Base-by-base conservation (phyloP, 2,113 vertebrate genomes). In the Leiothrix lutea region DNA sequence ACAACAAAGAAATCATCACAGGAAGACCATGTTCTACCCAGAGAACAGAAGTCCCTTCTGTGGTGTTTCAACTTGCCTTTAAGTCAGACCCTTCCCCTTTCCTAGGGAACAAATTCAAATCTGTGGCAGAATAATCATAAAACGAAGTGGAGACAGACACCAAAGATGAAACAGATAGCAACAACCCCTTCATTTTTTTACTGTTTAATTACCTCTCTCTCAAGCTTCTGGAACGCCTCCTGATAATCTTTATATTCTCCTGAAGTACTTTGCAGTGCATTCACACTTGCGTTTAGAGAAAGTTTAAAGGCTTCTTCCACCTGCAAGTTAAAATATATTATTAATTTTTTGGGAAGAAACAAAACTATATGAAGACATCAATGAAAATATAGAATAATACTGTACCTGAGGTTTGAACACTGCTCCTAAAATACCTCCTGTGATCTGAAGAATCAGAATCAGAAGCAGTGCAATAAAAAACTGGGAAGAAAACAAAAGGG, bases 401-500 rank as follows among this genome's bases (percentile, higher is more conserved):
- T 50, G 20, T 87, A 98, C 98, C 97, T 98, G 22, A 78, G 97
- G 56, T 93, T 54, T 97, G 81, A 95, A 94, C 36, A 96, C 48
- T n/a, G 85, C 89, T 86, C 95, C 98, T 86, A 98, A 42, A 86
- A 98, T 4, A 19, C 98, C 98, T 66, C 97, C 96, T 44, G 67
- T 65, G 40, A 98, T 2, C 66, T 98, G 98, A 96, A 98, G 92
- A 23, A 98, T 61, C 89, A 98, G 90, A 74, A 98, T 98, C 75
- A 98, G 73, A 75, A 98, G 92, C 66, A 98, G 91, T 35, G 96
- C 96, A 44, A 98, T 93, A 82, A 98, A 98, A 95, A 98, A 98
- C 98, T 98, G 73, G 9, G 24, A 83, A 88, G 14, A 72, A 92
- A 91, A 88, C 6, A 95, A 73, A 62, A 66, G 9, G 7, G 1